Evolutionary conservation across 2,797 vertebrate genomes (phyloP), one percentile per base, ranked within the genome.

Genomic region (Sciurus vulgaris): DNA sequence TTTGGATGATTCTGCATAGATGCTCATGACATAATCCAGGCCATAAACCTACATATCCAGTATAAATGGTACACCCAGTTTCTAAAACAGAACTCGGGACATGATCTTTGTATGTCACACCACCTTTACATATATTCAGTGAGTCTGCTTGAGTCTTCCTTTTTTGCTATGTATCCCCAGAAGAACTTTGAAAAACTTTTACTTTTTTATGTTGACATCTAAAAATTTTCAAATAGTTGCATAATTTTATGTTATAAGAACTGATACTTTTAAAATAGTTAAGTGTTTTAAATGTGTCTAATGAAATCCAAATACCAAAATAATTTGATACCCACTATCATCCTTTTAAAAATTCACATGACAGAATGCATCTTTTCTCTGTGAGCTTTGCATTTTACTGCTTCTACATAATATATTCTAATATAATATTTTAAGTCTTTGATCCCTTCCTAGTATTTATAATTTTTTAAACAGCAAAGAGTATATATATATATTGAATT

Each of bases 201-300:
- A 82, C 12, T 35, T 89, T 92, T 93, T 96, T 92, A 49, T 93
- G 26, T 91, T 76, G 76, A 85, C 20, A 85, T 85, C 30, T 95
- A 74, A 69, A 84, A 86, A 47, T 47, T 9, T 47, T 47, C 44
- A 47, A 47, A 47, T 47, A 47, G 44, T 47, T 47, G 44, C 44
- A 47, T 47, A 47, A 47, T 47, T 7, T 47, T 83, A 81, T 81
- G 15, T 92, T 92, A 28, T 38, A 72, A 92, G 56, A 90, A 88
- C 26, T 91, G 17, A 22, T 93, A 13, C 7, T 86, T 85, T 92
- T 89, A 78, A 88, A 93, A 76, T 8, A 41, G 33, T 54, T 79
- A 11, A 83, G 65, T 82, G 11, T 96, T 91, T 92, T 85, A 87
- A 91, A 76, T 95, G 35, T 94, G 87, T 41, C 2, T 3, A 81